Evolutionary conservation across 2,797 vertebrate genomes (phyloP).

Genomic region (Scarus forsteni): DNA sequence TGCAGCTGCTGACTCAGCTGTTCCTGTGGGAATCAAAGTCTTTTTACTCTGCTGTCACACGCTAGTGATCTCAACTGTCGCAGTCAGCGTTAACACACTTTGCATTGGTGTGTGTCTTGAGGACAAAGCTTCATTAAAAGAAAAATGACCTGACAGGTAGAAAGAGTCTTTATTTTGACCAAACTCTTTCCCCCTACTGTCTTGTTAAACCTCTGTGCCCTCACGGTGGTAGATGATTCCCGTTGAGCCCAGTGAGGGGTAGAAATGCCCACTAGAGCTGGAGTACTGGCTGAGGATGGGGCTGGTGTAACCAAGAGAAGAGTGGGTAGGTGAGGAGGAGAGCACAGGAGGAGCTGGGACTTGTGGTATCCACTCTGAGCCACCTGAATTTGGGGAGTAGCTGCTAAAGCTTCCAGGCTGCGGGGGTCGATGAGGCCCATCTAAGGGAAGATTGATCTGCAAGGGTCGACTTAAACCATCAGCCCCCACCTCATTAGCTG

Average conservation of each 20-base stretch:
- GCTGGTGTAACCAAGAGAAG: conserved; percentile 87
- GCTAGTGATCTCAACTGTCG: conserved; percentile 69
- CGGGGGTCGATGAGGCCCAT: conserved; percentile 87
- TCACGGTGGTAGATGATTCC: conserved; percentile 91
- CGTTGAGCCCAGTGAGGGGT: conserved; percentile 87
- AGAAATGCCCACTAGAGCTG: conserved; percentile 90
- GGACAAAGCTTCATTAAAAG: conserved; percentile 35
- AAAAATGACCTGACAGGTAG: conserved; percentile 45
- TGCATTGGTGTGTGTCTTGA: conserved; percentile 41
- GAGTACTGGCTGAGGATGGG: conserved; percentile 92
- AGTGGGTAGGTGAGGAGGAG: conserved; percentile 83
- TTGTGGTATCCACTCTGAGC: conserved; percentile 81
- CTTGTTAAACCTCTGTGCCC: conserved; percentile 91
- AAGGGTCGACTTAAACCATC: conserved; percentile 82
- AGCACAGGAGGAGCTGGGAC: conserved; percentile 77
- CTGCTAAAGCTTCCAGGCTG: conserved; percentile 87
- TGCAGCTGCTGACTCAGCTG: conserved; percentile 76
- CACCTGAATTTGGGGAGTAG: conserved; percentile 85
- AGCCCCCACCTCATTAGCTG: conserved; percentile 80
- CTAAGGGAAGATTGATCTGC: conserved; percentile 87
- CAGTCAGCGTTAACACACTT: conserved; percentile 73
- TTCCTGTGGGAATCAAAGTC: conserved; percentile 85
- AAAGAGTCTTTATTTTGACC: conserved; percentile 43
- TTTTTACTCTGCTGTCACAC: conserved; percentile 70
- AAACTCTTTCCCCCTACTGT: conserved; percentile 15